phyloP scores from a whole-genome alignment of 2,797 vertebrate species.

The Mus minutoides region DNA sequence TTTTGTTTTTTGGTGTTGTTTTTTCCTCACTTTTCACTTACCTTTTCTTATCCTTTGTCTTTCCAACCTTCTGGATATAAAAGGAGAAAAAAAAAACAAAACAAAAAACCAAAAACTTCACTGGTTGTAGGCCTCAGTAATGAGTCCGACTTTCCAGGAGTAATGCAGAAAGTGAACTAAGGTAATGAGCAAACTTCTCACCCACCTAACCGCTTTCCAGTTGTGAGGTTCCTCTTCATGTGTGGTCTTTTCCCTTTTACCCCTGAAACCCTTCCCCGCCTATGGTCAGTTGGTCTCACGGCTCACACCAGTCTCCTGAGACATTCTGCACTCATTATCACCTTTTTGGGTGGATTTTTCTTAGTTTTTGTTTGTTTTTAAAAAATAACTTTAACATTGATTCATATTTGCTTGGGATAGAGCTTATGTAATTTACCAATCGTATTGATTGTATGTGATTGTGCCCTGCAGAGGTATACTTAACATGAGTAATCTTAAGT shows the following conservation, averaged over 20 bases:
- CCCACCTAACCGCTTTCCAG: conserved; percentile 82
- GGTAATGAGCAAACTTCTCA: conserved; percentile 41
- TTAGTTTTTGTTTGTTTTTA: conserved; percentile 85
- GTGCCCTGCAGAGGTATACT: conserved; percentile 91
- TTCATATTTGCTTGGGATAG: conserved; percentile 92
- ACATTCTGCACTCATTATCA: conserved; percentile 92
- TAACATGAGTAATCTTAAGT: conserved; percentile 87
- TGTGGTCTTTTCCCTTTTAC: conserved; percentile 64
- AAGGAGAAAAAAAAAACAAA: conserved; percentile 6
- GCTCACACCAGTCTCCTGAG: conserved; percentile 91
- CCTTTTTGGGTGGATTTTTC: conserved; percentile 93
- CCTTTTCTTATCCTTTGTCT: not conserved
- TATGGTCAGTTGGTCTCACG: conserved; percentile 85
- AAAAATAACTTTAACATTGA: conserved; percentile 89
- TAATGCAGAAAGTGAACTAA: conserved; percentile 46
- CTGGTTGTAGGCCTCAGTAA: conserved; percentile 51
- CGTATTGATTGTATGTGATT: conserved; percentile 92
- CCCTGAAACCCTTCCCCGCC: conserved; percentile 52
- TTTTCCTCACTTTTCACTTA: conserved; percentile 57
- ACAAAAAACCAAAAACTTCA: no score
- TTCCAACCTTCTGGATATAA: conserved; percentile 55
- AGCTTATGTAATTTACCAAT: conserved; percentile 95
- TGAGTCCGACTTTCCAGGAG: conserved; percentile 37
- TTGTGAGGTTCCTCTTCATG: conserved; percentile 85
- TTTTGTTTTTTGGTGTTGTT: conserved; percentile 54